Conservation (phyloP, 1,140 invertebrate species). For the Lordiphosa stackelbergi region DNA sequence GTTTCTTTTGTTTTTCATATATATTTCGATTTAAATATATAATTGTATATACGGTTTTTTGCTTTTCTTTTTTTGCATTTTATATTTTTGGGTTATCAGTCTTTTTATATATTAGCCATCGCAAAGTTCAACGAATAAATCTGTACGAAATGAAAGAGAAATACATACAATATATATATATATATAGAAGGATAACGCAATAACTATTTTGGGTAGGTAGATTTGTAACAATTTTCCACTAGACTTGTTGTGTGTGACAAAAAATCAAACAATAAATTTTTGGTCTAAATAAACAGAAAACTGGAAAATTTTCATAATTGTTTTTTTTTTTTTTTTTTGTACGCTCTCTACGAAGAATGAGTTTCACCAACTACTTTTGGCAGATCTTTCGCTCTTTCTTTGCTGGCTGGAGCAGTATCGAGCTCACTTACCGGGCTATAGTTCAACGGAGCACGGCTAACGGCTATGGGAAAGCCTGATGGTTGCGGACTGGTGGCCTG, state of each 20-base stretch:
- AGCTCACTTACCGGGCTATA: constrained; percentile 88
- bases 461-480: constrained; percentile 92
- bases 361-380: constrained; percentile 1
- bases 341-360: constrained; percentile 12
- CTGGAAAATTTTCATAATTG: no score
- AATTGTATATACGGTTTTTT: constrained; percentile 50
- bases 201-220: constrained; percentile 17
- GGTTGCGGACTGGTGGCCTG: constrained; percentile 95
- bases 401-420: constrained; percentile 1
- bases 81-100: constrained; percentile 70
- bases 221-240: background rate
- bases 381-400: constrained; percentile 14
- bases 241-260: constrained; percentile 12
- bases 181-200: constrained; percentile 65
- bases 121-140: constrained; percentile 77
- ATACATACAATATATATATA: constrained; percentile 66
- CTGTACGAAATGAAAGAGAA: constrained; percentile 76
- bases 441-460: constrained; percentile 91
- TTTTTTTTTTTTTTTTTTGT: no score
- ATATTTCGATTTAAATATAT: constrained; percentile 63
- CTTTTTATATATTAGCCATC: constrained; percentile 77
- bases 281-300: no score
- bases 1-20: constrained; percentile 41
- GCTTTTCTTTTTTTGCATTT: constrained; percentile 48
- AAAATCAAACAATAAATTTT: no score